Base-by-base conservation (phyloP, 2,113 vertebrate genomes). In the Sebastes fasciatus region DNA sequence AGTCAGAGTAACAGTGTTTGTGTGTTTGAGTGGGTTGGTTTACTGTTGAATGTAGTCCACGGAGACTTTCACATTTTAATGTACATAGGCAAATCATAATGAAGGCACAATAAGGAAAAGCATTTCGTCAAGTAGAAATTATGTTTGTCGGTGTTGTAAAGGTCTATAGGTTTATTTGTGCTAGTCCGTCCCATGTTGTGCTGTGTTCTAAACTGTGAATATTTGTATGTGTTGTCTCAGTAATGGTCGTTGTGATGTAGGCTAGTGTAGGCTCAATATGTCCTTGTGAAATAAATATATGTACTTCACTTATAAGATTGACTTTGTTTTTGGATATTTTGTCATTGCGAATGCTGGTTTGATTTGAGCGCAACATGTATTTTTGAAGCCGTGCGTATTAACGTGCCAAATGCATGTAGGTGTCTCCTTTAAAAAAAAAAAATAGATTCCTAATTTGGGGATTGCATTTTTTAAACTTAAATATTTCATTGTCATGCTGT, bases 131-230 rank as follows among this genome's bases (percentile, higher is more conserved):
- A 65, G 72, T 89, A 86, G 82, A 72, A 76, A 87, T 87, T 34
- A 17, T 85, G 89, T 93, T 86, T 80, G 88, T 94, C 77, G 82
- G 46, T 92, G 74, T 92, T 58, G 90, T 93, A 65, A 34, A 65
- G 73, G 88, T 93, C 75, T 78, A 51, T 51, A 91, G 91, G 93
- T 90, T 85, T 62, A 79, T 89, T 90, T 89, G 92, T 94, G 90
- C 86, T 90, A 86, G 91, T 94, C 88, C 87, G 92, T 93, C 91
- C 79, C 87, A 83, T 92, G 89, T 93, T 88, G 92, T 95, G 94
- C 78, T 94, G 94, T 94, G 86, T 91, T 94, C 84, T 84, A 93
- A 95, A 95, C 94, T 96, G 95, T 96, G 94, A 95, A 95, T 94
- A 94, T 93, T 89, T 93, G 92, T 95, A 87, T 89, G 89, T 94